Percentiles rank a stretch among this genome's conserved stretches.
Evolutionary conservation across 2,797 vertebrate species (phyloP).

Genomic region (Lemur catta): DNA sequence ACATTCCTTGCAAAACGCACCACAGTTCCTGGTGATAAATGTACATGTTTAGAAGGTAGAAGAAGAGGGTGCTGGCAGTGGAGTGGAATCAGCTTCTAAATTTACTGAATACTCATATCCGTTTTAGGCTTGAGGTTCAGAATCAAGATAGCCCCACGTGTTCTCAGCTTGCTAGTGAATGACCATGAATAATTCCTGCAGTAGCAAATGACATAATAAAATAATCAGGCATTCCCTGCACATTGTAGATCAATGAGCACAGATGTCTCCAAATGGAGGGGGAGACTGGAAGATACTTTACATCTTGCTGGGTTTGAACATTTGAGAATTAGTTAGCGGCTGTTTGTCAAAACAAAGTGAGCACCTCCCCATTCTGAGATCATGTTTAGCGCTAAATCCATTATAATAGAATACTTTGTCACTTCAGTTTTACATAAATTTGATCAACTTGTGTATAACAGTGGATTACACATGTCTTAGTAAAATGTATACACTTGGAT

Average conservation of each 20-base stretch:
- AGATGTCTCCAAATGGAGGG: constrained; percentile 30
- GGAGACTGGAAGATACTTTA: background rate
- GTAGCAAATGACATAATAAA: constrained; percentile 72
- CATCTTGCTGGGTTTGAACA: background rate
- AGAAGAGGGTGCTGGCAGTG: background rate
- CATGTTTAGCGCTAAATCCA: background rate
- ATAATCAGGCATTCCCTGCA: constrained; percentile 68
- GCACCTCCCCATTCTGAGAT: constrained; percentile 7
- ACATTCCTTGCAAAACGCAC: background rate
- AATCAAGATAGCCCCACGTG: constrained; percentile 66
- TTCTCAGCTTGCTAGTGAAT: constrained; percentile 69
- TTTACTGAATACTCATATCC: background rate
- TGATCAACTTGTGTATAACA: background rate
- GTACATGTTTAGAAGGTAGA: background rate
- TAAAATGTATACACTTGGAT: background rate
- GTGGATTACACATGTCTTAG: background rate
- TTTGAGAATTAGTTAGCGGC: constrained; percentile 45
- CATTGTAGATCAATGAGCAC: constrained; percentile 2
- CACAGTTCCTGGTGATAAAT: constrained; percentile 16
- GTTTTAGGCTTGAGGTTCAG: constrained; percentile 62
- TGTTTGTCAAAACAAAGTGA: constrained; percentile 53
- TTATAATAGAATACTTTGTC: background rate
- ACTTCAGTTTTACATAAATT: background rate
- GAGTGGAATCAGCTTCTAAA: background rate
- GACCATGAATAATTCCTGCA: constrained; percentile 76